These are phyloP conservation scores for Crotalus tigris DNA, from an alignment of 2,113 vertebrate species.

Conservation along the genomic window DNA sequence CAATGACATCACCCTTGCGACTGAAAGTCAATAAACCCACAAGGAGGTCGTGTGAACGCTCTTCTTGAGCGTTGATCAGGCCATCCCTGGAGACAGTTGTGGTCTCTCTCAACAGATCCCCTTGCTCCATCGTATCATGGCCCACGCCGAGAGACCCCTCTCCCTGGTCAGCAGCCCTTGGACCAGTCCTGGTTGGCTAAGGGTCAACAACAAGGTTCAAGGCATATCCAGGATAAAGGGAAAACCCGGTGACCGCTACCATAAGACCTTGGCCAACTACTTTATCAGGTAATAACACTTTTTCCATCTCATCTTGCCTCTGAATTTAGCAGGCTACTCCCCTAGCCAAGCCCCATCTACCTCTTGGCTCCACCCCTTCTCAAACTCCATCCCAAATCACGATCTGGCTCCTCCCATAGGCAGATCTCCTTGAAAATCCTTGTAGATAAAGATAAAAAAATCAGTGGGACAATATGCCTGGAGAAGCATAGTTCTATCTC, in stretches of 20 bases:
- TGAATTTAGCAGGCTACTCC: neutral
- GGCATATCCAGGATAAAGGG: slow-evolving; percentile 88
- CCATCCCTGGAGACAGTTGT: neutral
- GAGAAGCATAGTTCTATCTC: neutral
- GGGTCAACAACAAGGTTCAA: slow-evolving; percentile 77
- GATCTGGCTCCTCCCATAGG: neutral
- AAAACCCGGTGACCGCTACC: slow-evolving; percentile 78
- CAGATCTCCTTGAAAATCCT: neutral
- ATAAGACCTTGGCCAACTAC: slow-evolving; percentile 91
- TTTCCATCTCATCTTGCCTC: neutral
- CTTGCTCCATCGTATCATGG: slow-evolving; percentile 75
- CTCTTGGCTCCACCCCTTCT: neutral
- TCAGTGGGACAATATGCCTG: no score
- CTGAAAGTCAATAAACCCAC: neutral
- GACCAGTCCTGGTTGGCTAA: slow-evolving; percentile 89
- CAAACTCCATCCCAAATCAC: neutral
- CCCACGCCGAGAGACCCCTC: slow-evolving; percentile 68
- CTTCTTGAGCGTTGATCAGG: neutral
- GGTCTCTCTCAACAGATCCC: slow-evolving; percentile 77
- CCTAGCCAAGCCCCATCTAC: neutral
- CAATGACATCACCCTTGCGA: no score
- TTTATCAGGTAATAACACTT: slow-evolving; percentile 77
- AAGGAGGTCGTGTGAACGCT: neutral
- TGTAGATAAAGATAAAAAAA: neutral
- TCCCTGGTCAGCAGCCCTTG: slow-evolving; percentile 87